Base-by-base conservation (phyloP, 2,113 vertebrate genomes). In the Cervus canadensis region DNA sequence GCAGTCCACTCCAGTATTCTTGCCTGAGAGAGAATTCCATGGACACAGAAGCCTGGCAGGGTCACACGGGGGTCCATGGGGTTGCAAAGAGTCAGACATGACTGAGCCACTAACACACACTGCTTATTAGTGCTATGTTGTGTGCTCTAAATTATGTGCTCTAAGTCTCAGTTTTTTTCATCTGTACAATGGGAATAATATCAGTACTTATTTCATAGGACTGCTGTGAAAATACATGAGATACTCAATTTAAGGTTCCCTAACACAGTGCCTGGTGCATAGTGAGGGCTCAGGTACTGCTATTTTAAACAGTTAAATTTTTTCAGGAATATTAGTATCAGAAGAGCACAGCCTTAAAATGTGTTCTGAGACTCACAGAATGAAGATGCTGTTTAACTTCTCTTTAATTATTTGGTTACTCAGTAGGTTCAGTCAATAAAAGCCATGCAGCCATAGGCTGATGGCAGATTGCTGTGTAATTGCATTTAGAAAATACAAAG, bases 391-490 rank as follows among this genome's bases (percentile, higher is more conserved):
- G 62, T 78, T 8, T 71, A 93, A 56, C 84, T 76, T 95, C 23
- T 96, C 28, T 95, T 67, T 97, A 96, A 95, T 64, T 95, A 88
- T 91, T 97, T 5, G 4, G 79, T 74, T 85, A 92, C 93, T 94
- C 79, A 97, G 83, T 56, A 78, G 57, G 7, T 10, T 97, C 96
- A 74, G 40, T 26, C 43, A 94, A 79, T 96, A 76, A 89, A 84
- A 11, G 28, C 15, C 26, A n/a, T 54, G 54, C 9, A 96, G 76
- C 33, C 78, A 64, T 82, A 60, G 57, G 97, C 94, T 96, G 93
- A 94, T 93, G 89, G 84, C 0, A 0, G 54, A 74, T 97, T 76
- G 43, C 60, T n/a, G 15, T 95, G 78, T 79, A 79, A 88, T 67
- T 93, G 74, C 57, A 87, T 85, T 97, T 57, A 94, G 94, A 85